These are phyloP conservation scores for Pogonomyrmex californicus DNA, from an alignment of 1,140 invertebrate genomes.

Conservation along the genomic window DNA sequence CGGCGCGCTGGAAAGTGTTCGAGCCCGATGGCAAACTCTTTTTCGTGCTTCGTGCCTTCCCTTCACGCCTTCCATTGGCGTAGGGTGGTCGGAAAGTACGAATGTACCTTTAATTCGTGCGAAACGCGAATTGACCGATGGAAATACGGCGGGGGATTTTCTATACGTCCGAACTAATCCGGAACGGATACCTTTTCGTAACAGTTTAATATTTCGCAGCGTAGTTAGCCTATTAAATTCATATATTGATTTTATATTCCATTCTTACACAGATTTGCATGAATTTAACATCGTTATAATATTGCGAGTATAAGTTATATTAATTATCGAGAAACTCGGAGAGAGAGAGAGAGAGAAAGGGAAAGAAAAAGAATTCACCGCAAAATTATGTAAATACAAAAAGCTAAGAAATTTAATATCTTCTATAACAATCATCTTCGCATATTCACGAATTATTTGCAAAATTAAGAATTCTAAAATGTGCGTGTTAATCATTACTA, in stretches of 20 bases:
- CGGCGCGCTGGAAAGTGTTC: conserved; percentile 82
- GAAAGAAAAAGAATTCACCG: neutral
- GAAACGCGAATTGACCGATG: neutral
- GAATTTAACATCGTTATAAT: conserved; percentile 14
- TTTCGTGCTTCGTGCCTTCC: conserved; percentile 81
- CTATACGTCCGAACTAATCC: neutral
- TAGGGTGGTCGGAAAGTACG: conserved; percentile 68
- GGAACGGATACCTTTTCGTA: conserved; percentile 3
- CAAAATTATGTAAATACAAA: neutral
- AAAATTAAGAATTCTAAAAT: neutral
- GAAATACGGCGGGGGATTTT: neutral
- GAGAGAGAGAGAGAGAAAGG: neutral
- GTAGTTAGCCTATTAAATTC: neutral
- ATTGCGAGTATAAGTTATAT: neutral
- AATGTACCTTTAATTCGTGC: conserved; percentile 33
- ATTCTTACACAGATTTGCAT: neutral
- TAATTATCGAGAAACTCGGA: neutral
- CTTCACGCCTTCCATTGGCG: conserved; percentile 77
- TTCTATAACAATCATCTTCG: neutral
- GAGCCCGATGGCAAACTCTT: conserved; percentile 83
- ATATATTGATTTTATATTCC: neutral
- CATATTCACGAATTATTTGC: neutral
- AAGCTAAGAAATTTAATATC: neutral
- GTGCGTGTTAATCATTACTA: neutral
- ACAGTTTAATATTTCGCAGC: neutral